Conservation (phyloP, 2,797 vertebrate species). For the Sparus aurata region DNA sequence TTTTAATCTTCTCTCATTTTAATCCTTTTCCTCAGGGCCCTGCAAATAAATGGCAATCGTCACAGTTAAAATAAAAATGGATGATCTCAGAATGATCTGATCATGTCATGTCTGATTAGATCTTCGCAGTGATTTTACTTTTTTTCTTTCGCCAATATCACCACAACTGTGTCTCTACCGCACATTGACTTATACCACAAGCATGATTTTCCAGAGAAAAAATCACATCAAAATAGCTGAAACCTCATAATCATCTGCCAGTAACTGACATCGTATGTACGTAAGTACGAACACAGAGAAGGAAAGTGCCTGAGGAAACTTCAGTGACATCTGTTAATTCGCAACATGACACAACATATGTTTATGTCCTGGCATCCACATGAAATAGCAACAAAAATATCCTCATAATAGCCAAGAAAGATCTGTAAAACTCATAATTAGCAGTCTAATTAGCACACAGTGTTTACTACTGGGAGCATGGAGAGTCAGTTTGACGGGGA, state of each 20-base stretch:
- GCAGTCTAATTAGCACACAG: conserved; percentile 55
- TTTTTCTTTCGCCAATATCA: not conserved
- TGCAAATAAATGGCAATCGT: not conserved
- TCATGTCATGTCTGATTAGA: not conserved
- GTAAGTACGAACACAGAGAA: not conserved
- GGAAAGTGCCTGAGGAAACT: not conserved
- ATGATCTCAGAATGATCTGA: not conserved
- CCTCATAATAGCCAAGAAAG: conserved; percentile 21
- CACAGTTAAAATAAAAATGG: not conserved
- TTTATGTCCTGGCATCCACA: conserved; percentile 34
- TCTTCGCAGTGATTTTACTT: not conserved
- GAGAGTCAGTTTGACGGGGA: conserved; percentile 23
- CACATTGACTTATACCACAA: not conserved
- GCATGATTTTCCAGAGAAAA: not conserved
- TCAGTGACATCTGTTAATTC: conserved; percentile 5
- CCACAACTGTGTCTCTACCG: too few species aligned
- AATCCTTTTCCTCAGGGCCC: not conserved
- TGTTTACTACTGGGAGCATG: conserved; percentile 15
- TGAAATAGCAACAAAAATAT: conserved; percentile 24
- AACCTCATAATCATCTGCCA: not conserved
- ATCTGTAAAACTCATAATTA: conserved; percentile 45
- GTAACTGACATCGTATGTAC: not conserved
- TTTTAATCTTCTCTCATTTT: not conserved
- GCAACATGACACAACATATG: conserved; percentile 32
- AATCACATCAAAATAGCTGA: not conserved